These are phyloP conservation scores for Thaumetopoea pityocampa DNA, from an alignment of 1,140 invertebrate genomes.

Conservation along the genomic window DNA sequence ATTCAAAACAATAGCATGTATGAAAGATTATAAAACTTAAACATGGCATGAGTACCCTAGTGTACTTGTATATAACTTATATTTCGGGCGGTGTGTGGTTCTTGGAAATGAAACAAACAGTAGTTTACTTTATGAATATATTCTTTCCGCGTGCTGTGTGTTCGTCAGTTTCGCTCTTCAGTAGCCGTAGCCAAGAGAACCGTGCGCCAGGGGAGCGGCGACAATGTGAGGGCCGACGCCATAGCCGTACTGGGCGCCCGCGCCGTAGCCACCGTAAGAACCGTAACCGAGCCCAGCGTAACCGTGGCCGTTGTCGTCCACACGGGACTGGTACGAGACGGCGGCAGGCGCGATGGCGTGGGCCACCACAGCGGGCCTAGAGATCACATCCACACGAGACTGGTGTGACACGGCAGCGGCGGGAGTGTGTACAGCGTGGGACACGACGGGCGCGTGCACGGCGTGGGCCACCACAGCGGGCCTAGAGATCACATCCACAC, in stretches of 20 bases:
- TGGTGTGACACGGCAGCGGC: constrained; percentile 31
- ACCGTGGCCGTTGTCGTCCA: too few relatives aligned
- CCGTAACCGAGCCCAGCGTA: too few relatives aligned
- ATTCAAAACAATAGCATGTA: too few relatives aligned
- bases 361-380: constrained; percentile 44
- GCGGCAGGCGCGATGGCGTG: constrained; percentile 34
- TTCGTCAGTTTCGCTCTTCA: constrained; percentile 49
- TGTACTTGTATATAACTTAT: too few relatives aligned
- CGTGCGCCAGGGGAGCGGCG: constrained; percentile 30
- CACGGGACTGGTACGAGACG: constrained; percentile 25
- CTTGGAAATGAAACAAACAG: too few relatives aligned
- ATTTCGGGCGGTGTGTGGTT: too few relatives aligned
- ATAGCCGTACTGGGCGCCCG: too few relatives aligned
- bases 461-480: constrained; percentile 37
- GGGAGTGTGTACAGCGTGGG: constrained; percentile 38
- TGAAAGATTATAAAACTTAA: too few relatives aligned
- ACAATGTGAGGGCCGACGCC: constrained; percentile 18
- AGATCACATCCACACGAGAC: constrained; percentile 46
- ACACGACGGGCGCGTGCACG: constrained; percentile 21
- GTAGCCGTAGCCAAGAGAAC: constrained; percentile 28
- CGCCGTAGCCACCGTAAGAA: too few relatives aligned
- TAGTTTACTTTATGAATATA: too few relatives aligned
- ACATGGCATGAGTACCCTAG: too few relatives aligned
- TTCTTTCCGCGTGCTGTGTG: too few relatives aligned
- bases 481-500: constrained; percentile 43